Evolutionary conservation across 2,888 invertebrate genomes (phyloP).

Genomic region (Crocallis elinguaria): DNA sequence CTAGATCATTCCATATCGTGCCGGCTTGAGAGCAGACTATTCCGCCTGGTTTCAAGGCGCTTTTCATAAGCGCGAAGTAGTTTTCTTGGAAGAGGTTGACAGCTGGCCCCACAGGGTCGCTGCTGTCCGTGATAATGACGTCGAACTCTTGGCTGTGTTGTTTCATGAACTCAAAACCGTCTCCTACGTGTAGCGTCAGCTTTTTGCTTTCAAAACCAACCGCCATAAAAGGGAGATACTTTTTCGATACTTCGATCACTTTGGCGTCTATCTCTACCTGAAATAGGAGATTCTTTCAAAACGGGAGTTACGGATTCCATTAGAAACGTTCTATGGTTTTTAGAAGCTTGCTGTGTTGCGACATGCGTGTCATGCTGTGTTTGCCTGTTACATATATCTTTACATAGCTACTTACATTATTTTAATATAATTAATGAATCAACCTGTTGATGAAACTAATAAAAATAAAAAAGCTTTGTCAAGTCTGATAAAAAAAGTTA

Average conservation of each 20-base stretch:
- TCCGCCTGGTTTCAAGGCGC: slow-evolving; percentile 93
- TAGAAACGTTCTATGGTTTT: no score
- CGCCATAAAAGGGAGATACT: slow-evolving; percentile 96
- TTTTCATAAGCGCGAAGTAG: slow-evolving; percentile 93
- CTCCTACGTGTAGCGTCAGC: slow-evolving; percentile 92
- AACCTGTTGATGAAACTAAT: no score
- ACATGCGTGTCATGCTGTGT: no score
- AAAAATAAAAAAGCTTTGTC: no score
- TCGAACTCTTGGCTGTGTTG: slow-evolving; percentile 94
- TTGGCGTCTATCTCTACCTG: slow-evolving; percentile 98
- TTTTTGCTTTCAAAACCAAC: slow-evolving; percentile 93
- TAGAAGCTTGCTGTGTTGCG: no score
- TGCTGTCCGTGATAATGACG: slow-evolving; percentile 99
- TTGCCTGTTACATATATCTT: no score
- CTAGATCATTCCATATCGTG: slow-evolving; percentile 91
- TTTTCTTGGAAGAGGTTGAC: slow-evolving; percentile 89
- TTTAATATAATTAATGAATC: no score
- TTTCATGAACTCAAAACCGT: slow-evolving; percentile 98
- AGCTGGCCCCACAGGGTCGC: slow-evolving; percentile 96
- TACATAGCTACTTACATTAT: no score
- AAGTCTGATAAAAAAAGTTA: no score
- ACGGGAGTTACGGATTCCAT: no score
- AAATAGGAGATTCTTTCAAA: slow-evolving; percentile 39
- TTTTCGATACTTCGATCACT: slow-evolving; percentile 95
- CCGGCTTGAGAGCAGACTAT: slow-evolving; percentile 97